Percentiles rank a stretch among this genome's conserved stretches.
Evolutionary conservation across 2,797 vertebrate genomes (phyloP).

Genomic region (Takifugu ocellatus): DNA sequence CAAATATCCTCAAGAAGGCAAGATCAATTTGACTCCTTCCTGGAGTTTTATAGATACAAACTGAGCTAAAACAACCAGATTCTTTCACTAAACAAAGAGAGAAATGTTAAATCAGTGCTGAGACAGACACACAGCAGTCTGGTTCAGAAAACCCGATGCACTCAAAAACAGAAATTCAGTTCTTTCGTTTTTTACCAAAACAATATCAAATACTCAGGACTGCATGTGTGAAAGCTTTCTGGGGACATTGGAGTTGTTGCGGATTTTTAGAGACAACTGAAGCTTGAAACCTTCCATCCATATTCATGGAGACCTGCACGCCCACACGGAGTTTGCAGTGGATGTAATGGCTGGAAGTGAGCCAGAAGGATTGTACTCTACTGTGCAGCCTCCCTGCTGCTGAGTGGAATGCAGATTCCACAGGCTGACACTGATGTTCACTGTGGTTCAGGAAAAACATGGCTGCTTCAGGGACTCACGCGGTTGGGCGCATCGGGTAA

Average conservation of each 20-base stretch:
- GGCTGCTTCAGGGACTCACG: conserved; percentile 47
- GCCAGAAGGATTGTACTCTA: conserved; percentile 33
- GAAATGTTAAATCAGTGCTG: too few species aligned
- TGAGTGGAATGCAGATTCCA: conserved; percentile 48
- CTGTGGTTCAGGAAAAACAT: conserved; percentile 57
- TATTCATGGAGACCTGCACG: conserved; percentile 10
- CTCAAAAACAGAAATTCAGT: too few species aligned
- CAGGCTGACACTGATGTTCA: conserved; percentile 56
- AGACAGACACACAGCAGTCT: too few species aligned
- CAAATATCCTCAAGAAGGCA: conserved; percentile 17
- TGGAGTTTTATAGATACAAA: too few species aligned
- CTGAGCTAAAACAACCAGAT: too few species aligned
- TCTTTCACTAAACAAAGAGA: too few species aligned
- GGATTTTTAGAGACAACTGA: neutral
- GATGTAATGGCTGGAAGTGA: conserved; percentile 25
- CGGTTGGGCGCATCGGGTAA: conserved; percentile 49
- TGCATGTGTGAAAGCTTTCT: neutral
- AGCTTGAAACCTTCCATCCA: conserved; percentile 3
- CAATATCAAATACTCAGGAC: neutral
- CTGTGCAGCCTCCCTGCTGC: conserved; percentile 25
- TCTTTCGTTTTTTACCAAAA: too few species aligned
- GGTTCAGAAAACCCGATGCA: too few species aligned
- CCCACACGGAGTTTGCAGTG: conserved; percentile 19
- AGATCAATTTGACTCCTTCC: neutral
- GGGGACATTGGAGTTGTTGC: neutral